phyloP scores from a whole-genome alignment of 2,888 invertebrate genomes.

The Hirtodrosophila alboralis region DNA sequence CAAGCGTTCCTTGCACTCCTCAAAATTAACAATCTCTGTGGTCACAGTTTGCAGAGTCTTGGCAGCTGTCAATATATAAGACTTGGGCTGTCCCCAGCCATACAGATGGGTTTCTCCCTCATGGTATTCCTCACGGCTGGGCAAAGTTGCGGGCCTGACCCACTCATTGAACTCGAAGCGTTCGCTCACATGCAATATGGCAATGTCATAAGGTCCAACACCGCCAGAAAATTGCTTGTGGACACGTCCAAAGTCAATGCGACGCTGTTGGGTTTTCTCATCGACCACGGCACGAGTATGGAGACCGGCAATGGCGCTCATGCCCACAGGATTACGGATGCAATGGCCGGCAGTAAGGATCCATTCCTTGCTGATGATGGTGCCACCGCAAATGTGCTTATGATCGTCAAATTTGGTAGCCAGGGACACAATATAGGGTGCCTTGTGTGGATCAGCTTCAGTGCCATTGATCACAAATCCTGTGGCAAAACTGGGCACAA shows the following conservation, averaged over 20 bases:
- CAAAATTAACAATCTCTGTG: conserved; percentile 73
- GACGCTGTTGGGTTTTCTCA: conserved; percentile 71
- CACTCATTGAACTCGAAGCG: conserved; percentile 74
- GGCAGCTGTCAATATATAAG: conserved; percentile 52
- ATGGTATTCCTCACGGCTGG: conserved; percentile 70
- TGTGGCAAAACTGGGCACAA: conserved; percentile 73
- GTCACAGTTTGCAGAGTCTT: conserved; percentile 76
- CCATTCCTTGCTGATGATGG: conserved; percentile 82
- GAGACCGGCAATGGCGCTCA: conserved; percentile 83
- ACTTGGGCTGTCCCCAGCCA: conserved; percentile 84
- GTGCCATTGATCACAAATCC: conserved; percentile 81
- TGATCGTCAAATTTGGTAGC: conserved; percentile 55
- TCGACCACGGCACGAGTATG: conserved; percentile 75
- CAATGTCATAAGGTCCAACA: conserved; percentile 86
- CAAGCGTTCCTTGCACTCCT: conserved; percentile 61
- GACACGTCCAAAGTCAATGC: conserved; percentile 72
- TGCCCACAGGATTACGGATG: conserved; percentile 69
- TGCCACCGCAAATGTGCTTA: conserved; percentile 84
- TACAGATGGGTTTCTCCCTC: conserved; percentile 80
- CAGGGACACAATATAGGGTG: conserved; percentile 85
- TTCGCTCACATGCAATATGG: conserved; percentile 82
- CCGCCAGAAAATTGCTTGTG: conserved; percentile 81
- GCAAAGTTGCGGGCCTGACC: conserved; percentile 82
- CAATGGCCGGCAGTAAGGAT: conserved; percentile 84
- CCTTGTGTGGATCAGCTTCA: conserved; percentile 82